A percentile compares a stretch with the other conserved stretches of the same genome.
Evolutionary conservation across 2,113 vertebrate genomes (phyloP).

Genomic region (Sorex fumeus): DNA sequence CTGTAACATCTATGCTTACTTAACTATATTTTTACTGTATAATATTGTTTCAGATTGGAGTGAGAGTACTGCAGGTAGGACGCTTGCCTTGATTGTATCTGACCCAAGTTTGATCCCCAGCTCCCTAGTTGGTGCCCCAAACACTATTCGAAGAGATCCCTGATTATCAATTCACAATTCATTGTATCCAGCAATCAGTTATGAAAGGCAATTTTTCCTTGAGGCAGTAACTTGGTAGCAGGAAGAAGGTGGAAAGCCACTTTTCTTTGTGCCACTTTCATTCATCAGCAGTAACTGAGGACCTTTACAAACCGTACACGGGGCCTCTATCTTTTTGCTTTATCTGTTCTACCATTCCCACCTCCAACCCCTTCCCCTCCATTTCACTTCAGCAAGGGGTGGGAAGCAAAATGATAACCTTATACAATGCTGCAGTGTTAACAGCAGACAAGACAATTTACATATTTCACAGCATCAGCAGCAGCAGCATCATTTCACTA

Average conservation of each 20-base stretch:
- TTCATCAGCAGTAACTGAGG: neutral
- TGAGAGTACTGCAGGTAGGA: no score
- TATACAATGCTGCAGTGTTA: no score
- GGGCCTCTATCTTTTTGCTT: neutral
- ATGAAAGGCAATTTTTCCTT: neutral
- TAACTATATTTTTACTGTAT: neutral
- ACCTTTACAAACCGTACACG: neutral
- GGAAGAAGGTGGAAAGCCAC: neutral
- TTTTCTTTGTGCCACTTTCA: neutral
- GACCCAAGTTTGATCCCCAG: no score
- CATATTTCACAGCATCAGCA: no score
- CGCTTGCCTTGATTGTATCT: no score
- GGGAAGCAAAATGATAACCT: no score
- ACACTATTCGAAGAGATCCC: no score
- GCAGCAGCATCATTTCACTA: no score
- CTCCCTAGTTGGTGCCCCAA: no score
- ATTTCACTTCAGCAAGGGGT: neutral
- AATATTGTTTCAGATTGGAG: no score
- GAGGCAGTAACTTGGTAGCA: neutral
- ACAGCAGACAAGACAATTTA: no score
- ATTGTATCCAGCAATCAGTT: neutral
- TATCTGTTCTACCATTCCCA: neutral
- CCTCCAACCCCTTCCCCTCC: neutral
- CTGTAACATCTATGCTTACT: constrained; percentile 20
- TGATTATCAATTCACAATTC: neutral